phyloP scores from a whole-genome alignment of 2,888 invertebrate species.

The Cephus spinipes region DNA sequence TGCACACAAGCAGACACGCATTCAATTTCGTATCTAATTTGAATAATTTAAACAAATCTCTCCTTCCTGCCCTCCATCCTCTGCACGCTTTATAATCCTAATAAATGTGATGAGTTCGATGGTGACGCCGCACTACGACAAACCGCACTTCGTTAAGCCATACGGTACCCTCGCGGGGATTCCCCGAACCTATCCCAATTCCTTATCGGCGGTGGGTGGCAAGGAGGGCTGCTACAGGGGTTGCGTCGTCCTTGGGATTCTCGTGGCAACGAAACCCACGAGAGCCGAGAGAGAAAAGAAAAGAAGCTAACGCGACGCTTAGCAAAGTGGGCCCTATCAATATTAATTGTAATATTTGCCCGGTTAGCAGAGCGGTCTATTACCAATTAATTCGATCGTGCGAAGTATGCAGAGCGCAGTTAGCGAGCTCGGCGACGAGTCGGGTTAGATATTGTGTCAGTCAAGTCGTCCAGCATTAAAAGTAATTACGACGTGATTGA shows the following conservation, averaged over 20 bases:
- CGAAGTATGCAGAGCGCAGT: slow-evolving; percentile 62
- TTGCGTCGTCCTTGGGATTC: neutral
- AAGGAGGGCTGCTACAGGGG: neutral
- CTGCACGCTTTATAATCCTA: slow-evolving; percentile 63
- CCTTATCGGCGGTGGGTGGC: neutral
- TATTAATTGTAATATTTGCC: slow-evolving; percentile 61
- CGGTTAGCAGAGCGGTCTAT: slow-evolving; percentile 56
- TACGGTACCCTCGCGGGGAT: neutral
- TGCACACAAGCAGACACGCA: slow-evolving; percentile 66
- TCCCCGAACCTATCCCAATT: neutral
- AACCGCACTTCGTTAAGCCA: neutral
- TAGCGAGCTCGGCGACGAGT: slow-evolving; percentile 39
- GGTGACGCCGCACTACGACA: neutral
- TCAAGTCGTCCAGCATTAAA: slow-evolving; percentile 65
- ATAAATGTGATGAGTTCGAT: slow-evolving; percentile 57
- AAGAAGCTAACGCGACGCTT: neutral
- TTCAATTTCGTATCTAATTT: slow-evolving; percentile 66
- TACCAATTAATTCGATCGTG: slow-evolving; percentile 66
- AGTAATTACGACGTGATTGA: slow-evolving; percentile 67
- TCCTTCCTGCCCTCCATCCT: slow-evolving; percentile 65
- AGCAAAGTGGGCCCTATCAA: slow-evolving; percentile 60
- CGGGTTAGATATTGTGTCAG: slow-evolving; percentile 65
- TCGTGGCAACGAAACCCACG: neutral
- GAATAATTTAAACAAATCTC: slow-evolving; percentile 67
- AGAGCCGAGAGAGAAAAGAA: neutral